Evolutionary conservation across 1,140 invertebrate genomes (phyloP).

Genomic region (Drosophila kikkawai): DNA sequence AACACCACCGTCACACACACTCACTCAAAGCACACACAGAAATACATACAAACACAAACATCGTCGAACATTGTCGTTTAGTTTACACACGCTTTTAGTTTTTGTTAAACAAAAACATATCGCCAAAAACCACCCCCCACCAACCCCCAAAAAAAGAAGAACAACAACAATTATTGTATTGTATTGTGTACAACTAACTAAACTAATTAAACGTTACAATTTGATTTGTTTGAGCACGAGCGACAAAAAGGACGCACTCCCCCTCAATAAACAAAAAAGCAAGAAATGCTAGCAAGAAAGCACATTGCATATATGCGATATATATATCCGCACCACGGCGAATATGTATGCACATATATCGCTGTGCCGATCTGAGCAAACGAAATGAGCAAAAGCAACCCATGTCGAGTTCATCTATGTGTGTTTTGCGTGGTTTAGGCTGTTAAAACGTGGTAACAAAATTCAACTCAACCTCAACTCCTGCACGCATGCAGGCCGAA

Average conservation of each 20-base stretch:
- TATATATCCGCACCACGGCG: slow-evolving; percentile 49
- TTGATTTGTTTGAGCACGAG: slow-evolving; percentile 80
- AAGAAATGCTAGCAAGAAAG: slow-evolving; percentile 24
- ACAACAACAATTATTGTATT: slow-evolving; percentile 51
- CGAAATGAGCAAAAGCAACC: slow-evolving; percentile 58
- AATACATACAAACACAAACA: slow-evolving; percentile 11
- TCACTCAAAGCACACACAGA: slow-evolving; percentile 46
- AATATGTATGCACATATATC: slow-evolving; percentile 52
- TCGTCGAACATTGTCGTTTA: slow-evolving; percentile 23
- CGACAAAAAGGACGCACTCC: slow-evolving; percentile 62
- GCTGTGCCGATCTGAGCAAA: slow-evolving; percentile 38
- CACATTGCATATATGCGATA: slow-evolving; percentile 49
- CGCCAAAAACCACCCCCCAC: slow-evolving; percentile 14
- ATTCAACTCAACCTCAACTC: slow-evolving; percentile 28
- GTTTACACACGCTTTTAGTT: slow-evolving; percentile 60
- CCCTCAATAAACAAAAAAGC: slow-evolving; percentile 43
- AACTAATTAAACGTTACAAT: slow-evolving; percentile 78
- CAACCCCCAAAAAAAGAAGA: slow-evolving; percentile 15
- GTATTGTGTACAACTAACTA: slow-evolving; percentile 73
- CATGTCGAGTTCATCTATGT: slow-evolving; percentile 85
- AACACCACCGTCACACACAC: slow-evolving; percentile 29
- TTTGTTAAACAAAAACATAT: slow-evolving; percentile 23
- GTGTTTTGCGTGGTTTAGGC: slow-evolving; percentile 85
- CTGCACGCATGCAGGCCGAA: slow-evolving; percentile 44
- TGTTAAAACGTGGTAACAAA: slow-evolving; percentile 74